Conservation (phyloP, 2,113 vertebrate species). For the Phodopus roborovskii region DNA sequence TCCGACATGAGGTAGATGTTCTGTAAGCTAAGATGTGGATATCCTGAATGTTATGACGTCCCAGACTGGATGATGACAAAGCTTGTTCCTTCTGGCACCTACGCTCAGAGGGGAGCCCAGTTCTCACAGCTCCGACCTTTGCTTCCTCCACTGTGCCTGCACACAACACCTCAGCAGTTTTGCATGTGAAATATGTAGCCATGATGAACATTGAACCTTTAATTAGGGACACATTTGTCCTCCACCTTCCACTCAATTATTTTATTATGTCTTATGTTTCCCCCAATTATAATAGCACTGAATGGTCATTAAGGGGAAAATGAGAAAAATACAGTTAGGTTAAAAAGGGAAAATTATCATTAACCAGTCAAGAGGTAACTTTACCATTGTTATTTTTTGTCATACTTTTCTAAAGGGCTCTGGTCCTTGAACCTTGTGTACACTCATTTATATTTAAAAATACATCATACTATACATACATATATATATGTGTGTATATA, state of each 20-base stretch:
- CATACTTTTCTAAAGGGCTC: neutral
- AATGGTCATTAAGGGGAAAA: constrained; percentile 29
- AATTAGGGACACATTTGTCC: neutral
- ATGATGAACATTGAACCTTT: neutral
- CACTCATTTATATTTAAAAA: neutral
- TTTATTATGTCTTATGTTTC: constrained; percentile 4
- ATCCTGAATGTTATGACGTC: neutral
- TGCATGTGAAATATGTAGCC: neutral
- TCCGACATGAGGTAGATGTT: neutral
- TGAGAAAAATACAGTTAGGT: constrained; percentile 38
- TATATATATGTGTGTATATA: no score
- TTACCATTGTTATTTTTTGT: neutral
- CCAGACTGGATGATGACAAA: neutral
- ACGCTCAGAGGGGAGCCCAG: accelerated
- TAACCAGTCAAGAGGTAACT: neutral
- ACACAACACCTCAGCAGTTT: no score
- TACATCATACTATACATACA: neutral
- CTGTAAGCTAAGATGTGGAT: neutral
- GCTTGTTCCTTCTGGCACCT: neutral
- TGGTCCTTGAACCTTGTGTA: accelerated
- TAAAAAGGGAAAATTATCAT: constrained; percentile 30
- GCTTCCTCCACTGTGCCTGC: accelerated
- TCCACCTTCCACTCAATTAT: neutral
- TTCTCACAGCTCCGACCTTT: neutral
- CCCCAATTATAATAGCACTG: neutral